phyloP scores from a whole-genome alignment of 2,888 invertebrate genomes.

The Napeogenes sylphis region DNA sequence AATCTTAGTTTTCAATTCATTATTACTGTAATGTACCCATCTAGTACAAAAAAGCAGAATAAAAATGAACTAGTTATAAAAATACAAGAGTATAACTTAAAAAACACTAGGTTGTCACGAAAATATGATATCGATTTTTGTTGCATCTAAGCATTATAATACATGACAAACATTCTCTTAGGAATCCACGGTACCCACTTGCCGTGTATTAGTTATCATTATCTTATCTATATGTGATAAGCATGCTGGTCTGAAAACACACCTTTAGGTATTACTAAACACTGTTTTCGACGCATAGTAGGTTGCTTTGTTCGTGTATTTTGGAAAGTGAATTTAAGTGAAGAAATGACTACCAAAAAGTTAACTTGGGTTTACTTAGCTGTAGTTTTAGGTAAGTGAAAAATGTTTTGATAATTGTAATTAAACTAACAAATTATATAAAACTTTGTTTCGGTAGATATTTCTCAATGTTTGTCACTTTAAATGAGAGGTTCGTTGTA shows the following conservation, averaged over 20 bases:
- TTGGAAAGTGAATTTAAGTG: constrained; percentile 19
- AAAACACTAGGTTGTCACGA: no score
- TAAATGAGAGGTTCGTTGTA: no score
- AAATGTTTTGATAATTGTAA: no score
- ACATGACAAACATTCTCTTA: constrained; percentile 11
- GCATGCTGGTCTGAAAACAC: constrained; percentile 43
- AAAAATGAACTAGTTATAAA: no score
- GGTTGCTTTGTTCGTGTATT: constrained; percentile 6
- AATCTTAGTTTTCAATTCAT: no score
- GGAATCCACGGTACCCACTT: background rate
- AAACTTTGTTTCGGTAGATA: background rate
- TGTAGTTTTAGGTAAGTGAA: constrained; percentile 67
- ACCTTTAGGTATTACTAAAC: constrained; percentile 40
- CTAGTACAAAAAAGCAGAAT: no score
- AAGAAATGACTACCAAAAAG: constrained; percentile 63
- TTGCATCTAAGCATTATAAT: background rate
- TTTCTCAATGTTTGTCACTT: no score
- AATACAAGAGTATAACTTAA: no score
- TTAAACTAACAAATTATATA: no score
- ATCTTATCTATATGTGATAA: constrained; percentile 70
- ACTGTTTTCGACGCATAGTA: constrained; percentile 41
- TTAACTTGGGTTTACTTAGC: constrained; percentile 72
- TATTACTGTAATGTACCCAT: no score
- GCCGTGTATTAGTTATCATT: constrained; percentile 53
- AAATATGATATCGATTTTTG: no score